Evolutionary conservation across 2,888 invertebrate genomes (phyloP), one percentile per base, ranked within the genome.

Genomic region (Zhengitettix transpicula): DNA sequence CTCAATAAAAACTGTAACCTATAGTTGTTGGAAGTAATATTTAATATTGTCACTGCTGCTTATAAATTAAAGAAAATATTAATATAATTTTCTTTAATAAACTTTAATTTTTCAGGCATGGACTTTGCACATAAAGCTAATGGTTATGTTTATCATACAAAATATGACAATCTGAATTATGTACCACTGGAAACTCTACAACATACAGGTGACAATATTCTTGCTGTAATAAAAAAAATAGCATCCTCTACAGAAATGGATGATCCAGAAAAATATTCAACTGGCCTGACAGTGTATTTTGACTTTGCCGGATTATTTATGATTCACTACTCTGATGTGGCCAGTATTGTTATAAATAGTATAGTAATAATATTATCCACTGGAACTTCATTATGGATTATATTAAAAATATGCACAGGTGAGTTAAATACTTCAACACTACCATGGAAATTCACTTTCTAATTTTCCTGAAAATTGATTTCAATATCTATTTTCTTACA

Each of bases 241-340:
- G 70, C 69, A 10, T 68, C 71, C 61, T 70, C 72, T 14, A 68
- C 69, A 0, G 71, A 74, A 67, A 56, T 75, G 56, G 65, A 11
- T 15, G 42, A 58, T 28, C 17, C 58, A 9, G 12, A 54, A 10
- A 66, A 70, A 60, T 65, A 71, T n/a, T 68, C 75, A 0, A 68
- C 74, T 17, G 70, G 76, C 40, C 70, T 73, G 40, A 77, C 80
- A 1, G 80, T 89, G 0, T 90, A 85, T 75, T 89, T 80, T 71
- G 89, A 90, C 71, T 78, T 83, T 56, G 71, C 88, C 65, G 87
- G 87, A 42, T 69, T 78, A 63, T 84, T 83, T 67, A 73, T 89
- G 68, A 71, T 89, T 1, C 74, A 77, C 55, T 89, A 89, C 68
- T 77, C 84, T 0, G 73, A 79, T 64, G 66, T 69, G 0, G 71